A percentile compares a stretch with the other conserved stretches of the same genome.
These are phyloP conservation scores for Philantomba maxwellii DNA, from an alignment of 2,113 vertebrate genomes.

Conservation along the genomic window DNA sequence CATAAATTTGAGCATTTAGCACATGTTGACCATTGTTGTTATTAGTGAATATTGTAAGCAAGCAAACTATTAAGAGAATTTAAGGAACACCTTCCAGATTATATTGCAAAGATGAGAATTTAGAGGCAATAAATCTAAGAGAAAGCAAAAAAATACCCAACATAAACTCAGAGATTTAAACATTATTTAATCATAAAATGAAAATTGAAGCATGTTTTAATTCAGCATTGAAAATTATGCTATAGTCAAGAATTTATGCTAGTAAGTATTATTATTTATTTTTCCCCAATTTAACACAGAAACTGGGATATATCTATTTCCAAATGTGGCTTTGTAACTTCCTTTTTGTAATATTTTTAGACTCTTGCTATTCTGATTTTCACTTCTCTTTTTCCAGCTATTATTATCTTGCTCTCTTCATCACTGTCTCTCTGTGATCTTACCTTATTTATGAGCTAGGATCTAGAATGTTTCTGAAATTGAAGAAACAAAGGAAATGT, in stretches of 20 bases:
- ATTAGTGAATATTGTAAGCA: neutral
- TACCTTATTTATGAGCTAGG: neutral
- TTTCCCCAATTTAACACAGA: neutral
- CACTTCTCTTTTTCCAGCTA: neutral
- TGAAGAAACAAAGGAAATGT: neutral
- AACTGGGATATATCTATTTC: neutral
- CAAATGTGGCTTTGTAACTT: accelerated
- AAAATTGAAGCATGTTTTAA: neutral
- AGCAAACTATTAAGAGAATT: neutral
- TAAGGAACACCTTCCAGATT: neutral
- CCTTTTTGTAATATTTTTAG: neutral
- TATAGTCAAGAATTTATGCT: neutral
- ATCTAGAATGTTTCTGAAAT: neutral
- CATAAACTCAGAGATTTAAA: neutral
- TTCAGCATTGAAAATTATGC: neutral
- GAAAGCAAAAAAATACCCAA: neutral
- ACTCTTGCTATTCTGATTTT: neutral
- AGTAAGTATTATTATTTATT: neutral
- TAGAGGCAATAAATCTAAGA: neutral
- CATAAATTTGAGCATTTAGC: neutral
- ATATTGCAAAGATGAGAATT: neutral
- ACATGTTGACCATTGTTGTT: neutral
- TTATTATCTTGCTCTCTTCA: neutral
- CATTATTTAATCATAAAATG: neutral
- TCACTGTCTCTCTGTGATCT: neutral